Conservation (phyloP, 2,888 invertebrate genomes). For the Drosophila eohydei region DNA sequence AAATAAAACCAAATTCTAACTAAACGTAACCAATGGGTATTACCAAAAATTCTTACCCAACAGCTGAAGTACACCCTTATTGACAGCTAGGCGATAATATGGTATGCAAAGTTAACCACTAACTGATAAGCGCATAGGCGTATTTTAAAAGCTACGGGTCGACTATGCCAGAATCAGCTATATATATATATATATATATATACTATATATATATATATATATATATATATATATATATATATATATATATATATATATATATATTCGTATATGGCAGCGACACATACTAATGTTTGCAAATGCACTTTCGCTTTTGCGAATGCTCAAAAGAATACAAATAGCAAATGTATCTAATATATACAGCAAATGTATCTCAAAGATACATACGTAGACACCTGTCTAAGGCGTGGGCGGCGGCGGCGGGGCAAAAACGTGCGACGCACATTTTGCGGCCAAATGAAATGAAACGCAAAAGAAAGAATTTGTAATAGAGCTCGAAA, state of each 20-base stretch:
- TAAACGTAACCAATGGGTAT: background rate
- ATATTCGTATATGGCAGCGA: background rate
- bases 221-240: background rate
- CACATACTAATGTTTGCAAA: slow-evolving; percentile 17
- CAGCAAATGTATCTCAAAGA: slow-evolving; percentile 55
- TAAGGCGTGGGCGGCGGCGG: background rate
- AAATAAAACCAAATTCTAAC: background rate
- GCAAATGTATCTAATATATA: slow-evolving; percentile 30
- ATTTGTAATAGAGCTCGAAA: background rate
- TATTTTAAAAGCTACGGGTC: background rate
- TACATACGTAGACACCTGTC: slow-evolving; percentile 38
- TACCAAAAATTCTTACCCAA: slow-evolving; percentile 3
- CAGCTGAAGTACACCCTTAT: background rate
- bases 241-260: background rate
- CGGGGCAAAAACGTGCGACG: slow-evolving; percentile 2
- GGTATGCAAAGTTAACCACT: slow-evolving; percentile 3
- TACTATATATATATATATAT: background rate
- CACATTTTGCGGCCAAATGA: slow-evolving; percentile 63
- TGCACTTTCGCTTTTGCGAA: slow-evolving; percentile 67
- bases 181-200: background rate
- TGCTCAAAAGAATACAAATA: slow-evolving; percentile 18
- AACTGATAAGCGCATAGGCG: slow-evolving; percentile 39
- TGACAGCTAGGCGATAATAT: slow-evolving; percentile 18
- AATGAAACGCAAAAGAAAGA: slow-evolving; percentile 62
- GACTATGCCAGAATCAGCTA: background rate